phyloP scores from a whole-genome alignment of 2,888 invertebrate species.

The Cenopis cana region DNA sequence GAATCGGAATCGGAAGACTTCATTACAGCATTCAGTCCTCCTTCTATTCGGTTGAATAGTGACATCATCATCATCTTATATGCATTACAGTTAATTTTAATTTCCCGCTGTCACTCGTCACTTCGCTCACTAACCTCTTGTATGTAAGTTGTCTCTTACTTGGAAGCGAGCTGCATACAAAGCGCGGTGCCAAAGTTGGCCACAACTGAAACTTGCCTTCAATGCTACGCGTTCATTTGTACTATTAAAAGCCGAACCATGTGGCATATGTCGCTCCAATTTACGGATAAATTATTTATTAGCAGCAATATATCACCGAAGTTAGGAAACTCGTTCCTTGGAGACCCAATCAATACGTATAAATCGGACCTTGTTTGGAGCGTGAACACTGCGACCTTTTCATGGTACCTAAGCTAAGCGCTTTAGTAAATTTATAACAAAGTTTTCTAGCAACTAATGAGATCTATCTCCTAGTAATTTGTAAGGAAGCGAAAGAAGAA shows the following conservation, averaged over 20 bases:
- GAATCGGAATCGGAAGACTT: no score
- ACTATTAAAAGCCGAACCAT: constrained; percentile 52
- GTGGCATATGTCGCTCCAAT: constrained; percentile 33
- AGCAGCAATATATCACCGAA: constrained; percentile 40
- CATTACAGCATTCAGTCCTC: neutral
- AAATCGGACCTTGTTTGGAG: constrained; percentile 34
- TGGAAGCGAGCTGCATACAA: constrained; percentile 62
- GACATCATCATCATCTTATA: no score
- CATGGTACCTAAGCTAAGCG: constrained; percentile 10
- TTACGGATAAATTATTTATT: constrained; percentile 42
- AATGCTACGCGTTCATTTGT: constrained; percentile 61
- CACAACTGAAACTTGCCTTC: constrained; percentile 60
- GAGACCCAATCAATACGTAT: constrained; percentile 39
- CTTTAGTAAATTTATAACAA: constrained; percentile 9
- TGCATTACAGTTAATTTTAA: neutral
- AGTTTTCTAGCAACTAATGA: constrained; percentile 14
- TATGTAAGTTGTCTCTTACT: constrained; percentile 56
- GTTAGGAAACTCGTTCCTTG: constrained; percentile 36
- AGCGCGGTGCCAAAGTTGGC: constrained; percentile 61
- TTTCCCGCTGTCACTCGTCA: constrained; percentile 15
- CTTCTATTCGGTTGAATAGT: neutral
- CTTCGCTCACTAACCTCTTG: constrained; percentile 21
- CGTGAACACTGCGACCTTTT: constrained; percentile 1
- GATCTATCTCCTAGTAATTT: neutral
- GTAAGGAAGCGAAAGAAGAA: neutral